Conservation (phyloP, 2,888 invertebrate species). For the Zhengitettix transpicula region DNA sequence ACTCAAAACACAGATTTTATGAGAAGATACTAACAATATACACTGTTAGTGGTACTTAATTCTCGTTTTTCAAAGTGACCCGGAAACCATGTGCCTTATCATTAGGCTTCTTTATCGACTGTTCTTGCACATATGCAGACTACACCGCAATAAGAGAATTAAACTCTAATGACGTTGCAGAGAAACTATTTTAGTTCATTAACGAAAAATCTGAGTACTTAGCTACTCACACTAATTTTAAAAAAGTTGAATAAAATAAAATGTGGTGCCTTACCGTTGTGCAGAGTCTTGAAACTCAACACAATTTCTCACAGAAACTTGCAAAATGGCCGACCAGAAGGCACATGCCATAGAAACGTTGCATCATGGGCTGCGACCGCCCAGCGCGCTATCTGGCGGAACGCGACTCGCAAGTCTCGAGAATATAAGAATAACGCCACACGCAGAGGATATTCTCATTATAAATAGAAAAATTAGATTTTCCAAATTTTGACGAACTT, state of each 20-base stretch:
- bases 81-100: conserved; percentile 30
- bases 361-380: conserved; percentile 28
- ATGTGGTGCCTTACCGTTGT: conserved; percentile 33
- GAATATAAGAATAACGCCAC: too few relatives aligned
- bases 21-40: too few relatives aligned
- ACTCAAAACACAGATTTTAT: neutral
- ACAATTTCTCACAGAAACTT: conserved; percentile 46
- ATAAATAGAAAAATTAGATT: too few relatives aligned
- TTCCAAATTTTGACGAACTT: too few relatives aligned
- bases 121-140: conserved; percentile 6
- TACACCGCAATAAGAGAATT: conserved; percentile 9
- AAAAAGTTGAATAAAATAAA: neutral
- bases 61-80: conserved; percentile 2
- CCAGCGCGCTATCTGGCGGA: conserved; percentile 9
- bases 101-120: conserved; percentile 22
- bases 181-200: neutral
- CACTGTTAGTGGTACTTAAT: neutral
- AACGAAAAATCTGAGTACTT: neutral
- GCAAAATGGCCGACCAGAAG: conserved; percentile 50
- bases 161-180: neutral
- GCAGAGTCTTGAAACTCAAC: conserved; percentile 40
- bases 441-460: too few relatives aligned
- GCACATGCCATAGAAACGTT: conserved; percentile 44
- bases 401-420: neutral
- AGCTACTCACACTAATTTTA: neutral